Percentiles rank a stretch among this genome's conserved stretches.
phyloP scores from a whole-genome alignment of 2,797 vertebrate species.

The Channallabes apus region DNA sequence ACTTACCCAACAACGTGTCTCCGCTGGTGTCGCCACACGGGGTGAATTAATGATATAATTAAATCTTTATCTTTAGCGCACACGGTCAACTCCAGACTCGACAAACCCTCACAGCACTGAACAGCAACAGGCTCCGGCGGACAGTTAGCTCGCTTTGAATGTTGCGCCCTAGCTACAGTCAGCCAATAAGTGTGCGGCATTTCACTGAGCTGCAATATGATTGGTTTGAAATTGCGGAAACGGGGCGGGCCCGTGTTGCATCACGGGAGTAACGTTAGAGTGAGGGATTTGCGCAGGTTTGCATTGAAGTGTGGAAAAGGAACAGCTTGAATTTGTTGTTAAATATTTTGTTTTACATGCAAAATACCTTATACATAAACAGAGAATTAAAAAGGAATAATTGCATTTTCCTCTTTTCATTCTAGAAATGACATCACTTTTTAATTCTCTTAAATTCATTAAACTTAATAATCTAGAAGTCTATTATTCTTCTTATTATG shows the following conservation, averaged over 20 bases:
- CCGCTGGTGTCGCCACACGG: background rate
- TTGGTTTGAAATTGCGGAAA: constrained; percentile 27
- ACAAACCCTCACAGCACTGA: background rate
- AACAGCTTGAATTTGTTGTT: no score
- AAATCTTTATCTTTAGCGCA: background rate
- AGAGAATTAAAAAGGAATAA: no score
- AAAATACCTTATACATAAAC: no score
- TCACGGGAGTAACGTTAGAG: background rate
- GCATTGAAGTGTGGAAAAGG: no score
- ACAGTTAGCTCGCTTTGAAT: constrained; percentile 52
- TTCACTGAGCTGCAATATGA: background rate
- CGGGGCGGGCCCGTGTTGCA: background rate
- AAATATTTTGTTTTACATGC: no score
- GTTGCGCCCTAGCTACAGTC: constrained; percentile 25
- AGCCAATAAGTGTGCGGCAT: constrained; percentile 38
- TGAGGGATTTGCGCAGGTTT: background rate
- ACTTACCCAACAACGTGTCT: background rate
- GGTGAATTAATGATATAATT: background rate
- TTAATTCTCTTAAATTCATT: no score
- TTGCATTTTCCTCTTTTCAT: no score
- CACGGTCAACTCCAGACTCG: background rate
- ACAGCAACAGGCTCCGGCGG: background rate
- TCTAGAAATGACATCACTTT: no score
- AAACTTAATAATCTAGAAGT: no score
- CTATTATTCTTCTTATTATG: no score